These are phyloP conservation scores for Burhinus oedicnemus DNA, from an alignment of 2,113 vertebrate species.

Conservation along the genomic window DNA sequence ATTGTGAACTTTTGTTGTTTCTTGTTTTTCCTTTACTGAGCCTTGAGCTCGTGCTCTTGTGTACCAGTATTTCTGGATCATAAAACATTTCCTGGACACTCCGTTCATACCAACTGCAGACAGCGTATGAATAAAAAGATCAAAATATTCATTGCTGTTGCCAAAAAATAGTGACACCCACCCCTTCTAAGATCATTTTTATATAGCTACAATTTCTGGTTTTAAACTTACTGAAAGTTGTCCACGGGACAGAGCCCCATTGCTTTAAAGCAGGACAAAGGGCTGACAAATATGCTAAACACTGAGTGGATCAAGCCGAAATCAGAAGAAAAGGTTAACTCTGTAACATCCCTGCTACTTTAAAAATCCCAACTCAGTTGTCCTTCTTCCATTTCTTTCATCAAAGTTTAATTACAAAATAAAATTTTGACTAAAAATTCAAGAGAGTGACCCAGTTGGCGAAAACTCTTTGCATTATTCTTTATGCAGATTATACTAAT, in stretches of 20 bases:
- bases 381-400: not conserved
- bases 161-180: not conserved
- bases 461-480: not conserved
- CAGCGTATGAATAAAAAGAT: constrained; percentile 11
- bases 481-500: not conserved
- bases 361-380: not conserved
- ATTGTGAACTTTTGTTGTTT: not conserved
- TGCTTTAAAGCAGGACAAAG: not conserved
- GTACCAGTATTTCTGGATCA: constrained; percentile 42
- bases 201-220: constrained; percentile 3
- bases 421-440: not conserved
- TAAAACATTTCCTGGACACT: constrained; percentile 18
- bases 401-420: not conserved
- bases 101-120: not conserved
- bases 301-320: not conserved
- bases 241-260: not conserved
- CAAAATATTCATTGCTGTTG: constrained; percentile 15
- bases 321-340: not conserved
- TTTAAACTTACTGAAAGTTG: constrained; percentile 2
- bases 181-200: not conserved
- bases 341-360: not conserved
- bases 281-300: not conserved
- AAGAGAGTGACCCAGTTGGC: not conserved
- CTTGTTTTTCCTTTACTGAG: constrained; percentile 6
- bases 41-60: constrained; percentile 16